Percentiles rank a stretch among this genome's conserved stretches.
phyloP scores from a whole-genome alignment of 2,113 vertebrate genomes.

The Myiagra hebetior region DNA sequence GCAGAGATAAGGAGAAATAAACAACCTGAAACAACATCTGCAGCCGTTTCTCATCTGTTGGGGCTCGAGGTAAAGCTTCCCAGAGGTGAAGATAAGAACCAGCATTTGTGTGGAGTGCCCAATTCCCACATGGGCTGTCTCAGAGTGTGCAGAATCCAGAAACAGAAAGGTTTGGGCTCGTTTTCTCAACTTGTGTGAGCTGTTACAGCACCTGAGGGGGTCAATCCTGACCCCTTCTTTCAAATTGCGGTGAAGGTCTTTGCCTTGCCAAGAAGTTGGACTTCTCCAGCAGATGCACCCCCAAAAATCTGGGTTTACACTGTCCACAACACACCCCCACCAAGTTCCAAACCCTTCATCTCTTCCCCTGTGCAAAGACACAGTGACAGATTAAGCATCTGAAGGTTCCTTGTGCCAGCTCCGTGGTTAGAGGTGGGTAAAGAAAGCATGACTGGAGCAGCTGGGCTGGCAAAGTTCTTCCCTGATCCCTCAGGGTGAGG shows the following conservation, averaged over 20 bases:
- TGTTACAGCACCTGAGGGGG: neutral
- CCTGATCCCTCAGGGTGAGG: neutral
- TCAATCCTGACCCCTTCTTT: neutral
- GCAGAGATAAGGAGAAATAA: no score
- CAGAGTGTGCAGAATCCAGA: neutral
- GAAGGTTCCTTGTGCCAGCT: neutral
- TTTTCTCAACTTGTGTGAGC: neutral
- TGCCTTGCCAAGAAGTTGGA: neutral
- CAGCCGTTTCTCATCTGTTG: no score
- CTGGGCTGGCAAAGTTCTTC: neutral
- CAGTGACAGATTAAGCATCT: rapidly evolving
- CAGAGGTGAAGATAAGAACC: no score
- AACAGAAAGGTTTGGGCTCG: neutral
- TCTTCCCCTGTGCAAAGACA: neutral
- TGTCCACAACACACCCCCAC: no score
- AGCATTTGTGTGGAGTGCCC: no score
- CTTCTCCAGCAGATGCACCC: neutral
- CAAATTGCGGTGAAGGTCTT: neutral
- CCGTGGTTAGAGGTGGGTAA: rapidly evolving
- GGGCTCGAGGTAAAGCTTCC: no score
- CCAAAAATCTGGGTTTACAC: neutral
- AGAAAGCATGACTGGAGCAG: neutral
- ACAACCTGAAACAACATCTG: no score
- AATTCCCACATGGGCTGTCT: neutral
- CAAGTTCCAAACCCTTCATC: neutral